A percentile compares a stretch with the other conserved stretches of the same genome.
phyloP scores from a whole-genome alignment of 2,113 vertebrate species.

The Chascanopsetta lugubris region DNA sequence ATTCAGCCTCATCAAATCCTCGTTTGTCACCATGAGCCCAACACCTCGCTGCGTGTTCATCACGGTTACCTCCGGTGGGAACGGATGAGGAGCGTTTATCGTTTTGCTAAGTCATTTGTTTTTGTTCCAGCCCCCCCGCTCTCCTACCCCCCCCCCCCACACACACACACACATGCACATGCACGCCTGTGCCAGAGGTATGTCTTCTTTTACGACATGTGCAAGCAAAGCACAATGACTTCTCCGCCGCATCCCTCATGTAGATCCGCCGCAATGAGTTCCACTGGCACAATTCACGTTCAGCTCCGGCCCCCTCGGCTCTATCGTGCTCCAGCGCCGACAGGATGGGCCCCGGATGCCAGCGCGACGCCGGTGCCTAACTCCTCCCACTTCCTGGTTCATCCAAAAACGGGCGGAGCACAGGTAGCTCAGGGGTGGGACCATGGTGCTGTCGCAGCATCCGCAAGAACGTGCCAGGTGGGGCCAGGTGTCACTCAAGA shows the following conservation, averaged over 20 bases:
- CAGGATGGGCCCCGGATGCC: slow-evolving; percentile 49
- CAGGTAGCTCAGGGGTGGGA: too few species aligned
- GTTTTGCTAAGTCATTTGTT: slow-evolving; percentile 36
- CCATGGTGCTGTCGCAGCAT: too few species aligned
- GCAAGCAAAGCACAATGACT: slow-evolving; percentile 26
- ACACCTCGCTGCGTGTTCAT: slow-evolving; percentile 38
- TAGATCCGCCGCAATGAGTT: slow-evolving; percentile 33
- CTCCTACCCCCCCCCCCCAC: too few species aligned
- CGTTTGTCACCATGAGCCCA: slow-evolving; percentile 59
- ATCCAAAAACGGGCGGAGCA: too few species aligned
- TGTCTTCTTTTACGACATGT: too few species aligned
- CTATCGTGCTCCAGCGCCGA: slow-evolving; percentile 50
- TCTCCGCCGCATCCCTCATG: slow-evolving; percentile 26
- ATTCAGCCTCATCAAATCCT: slow-evolving; percentile 67
- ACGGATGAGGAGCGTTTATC: slow-evolving; percentile 27
- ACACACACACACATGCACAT: too few species aligned
- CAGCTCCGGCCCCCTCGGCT: slow-evolving; percentile 52
- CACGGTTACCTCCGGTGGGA: slow-evolving; percentile 26
- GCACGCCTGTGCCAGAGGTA: neutral
- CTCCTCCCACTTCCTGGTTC: too few species aligned
- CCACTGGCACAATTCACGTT: slow-evolving; percentile 50
- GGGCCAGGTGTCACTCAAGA: too few species aligned
- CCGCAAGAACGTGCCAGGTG: too few species aligned
- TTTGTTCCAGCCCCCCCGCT: slow-evolving; percentile 24
- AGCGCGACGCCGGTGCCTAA: too few species aligned